phyloP scores from a whole-genome alignment of 2,113 vertebrate species.

The Xenopus borealis region DNA sequence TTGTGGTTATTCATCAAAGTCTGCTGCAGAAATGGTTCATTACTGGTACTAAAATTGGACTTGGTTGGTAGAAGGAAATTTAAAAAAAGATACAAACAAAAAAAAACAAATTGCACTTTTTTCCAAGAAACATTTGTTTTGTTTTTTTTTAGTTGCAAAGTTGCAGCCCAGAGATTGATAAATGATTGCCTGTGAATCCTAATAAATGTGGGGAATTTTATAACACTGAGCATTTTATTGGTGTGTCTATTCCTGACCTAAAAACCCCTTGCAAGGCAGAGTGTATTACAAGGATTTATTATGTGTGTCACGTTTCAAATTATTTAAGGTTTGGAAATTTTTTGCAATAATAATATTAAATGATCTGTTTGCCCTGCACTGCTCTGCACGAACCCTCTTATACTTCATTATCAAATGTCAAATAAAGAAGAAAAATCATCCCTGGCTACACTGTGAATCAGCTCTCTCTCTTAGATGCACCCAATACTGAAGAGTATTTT shows the following conservation, averaged over 20 bases:
- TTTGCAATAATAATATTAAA: constrained; percentile 4
- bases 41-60: constrained; percentile 33
- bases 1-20: constrained; percentile 43
- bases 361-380: neutral
- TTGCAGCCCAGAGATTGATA: constrained; percentile 15
- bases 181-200: constrained; percentile 12
- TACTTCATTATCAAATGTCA: neutral
- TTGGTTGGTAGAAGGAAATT: constrained; percentile 28
- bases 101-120: constrained; percentile 24
- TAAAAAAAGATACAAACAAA: constrained; percentile 9
- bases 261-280: neutral
- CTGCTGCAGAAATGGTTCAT: constrained; percentile 37
- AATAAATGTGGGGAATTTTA: constrained; percentile 2
- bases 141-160: constrained; percentile 5
- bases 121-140: neutral
- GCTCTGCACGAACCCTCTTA: neutral
- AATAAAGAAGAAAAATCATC: neutral
- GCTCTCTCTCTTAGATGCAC: too few relatives aligned
- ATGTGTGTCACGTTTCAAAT: neutral
- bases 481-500: too few relatives aligned
- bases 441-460: too few relatives aligned
- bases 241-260: neutral
- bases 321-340: neutral
- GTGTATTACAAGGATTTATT: neutral
- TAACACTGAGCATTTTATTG: constrained; percentile 17